Conservation (phyloP, 2,113 vertebrate species). For the Centrocercus urophasianus region DNA sequence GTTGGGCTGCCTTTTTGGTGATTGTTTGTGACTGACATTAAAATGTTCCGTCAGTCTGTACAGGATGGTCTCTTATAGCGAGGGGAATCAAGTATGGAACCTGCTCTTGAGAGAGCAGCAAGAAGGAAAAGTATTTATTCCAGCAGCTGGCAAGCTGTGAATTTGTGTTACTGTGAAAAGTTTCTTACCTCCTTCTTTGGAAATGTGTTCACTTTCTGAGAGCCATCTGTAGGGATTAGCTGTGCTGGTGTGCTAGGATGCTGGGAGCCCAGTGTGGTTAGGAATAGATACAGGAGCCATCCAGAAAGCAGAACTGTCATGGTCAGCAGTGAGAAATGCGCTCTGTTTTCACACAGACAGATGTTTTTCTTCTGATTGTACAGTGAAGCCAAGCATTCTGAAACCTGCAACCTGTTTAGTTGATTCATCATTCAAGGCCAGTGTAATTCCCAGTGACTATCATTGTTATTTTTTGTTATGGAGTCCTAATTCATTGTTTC, state of each 20-base stretch:
- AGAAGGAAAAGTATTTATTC: neutral
- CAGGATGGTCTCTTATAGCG: neutral
- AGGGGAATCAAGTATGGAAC: neutral
- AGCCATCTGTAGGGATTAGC: rapidly evolving
- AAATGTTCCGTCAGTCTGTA: neutral
- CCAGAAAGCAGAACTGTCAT: neutral
- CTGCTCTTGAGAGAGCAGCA: neutral
- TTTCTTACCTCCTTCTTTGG: neutral
- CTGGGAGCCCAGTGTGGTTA: neutral
- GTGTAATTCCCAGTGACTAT: constrained; percentile 5
- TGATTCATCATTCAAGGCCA: neutral
- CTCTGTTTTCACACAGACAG: neutral
- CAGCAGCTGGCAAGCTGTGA: neutral
- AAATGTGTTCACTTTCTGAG: neutral
- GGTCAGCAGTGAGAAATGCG: neutral
- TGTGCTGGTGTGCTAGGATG: neutral
- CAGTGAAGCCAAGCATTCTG: neutral
- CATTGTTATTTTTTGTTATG: neutral
- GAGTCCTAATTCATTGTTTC: constrained; percentile 37
- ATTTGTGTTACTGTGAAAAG: neutral
- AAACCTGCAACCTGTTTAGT: constrained; percentile 47
- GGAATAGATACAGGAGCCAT: neutral
- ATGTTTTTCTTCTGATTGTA: neutral
- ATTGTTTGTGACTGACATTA: neutral
- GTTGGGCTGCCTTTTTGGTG: neutral